Evolutionary conservation across 2,113 vertebrate species (phyloP).

Genomic region (Sylvietta virens): DNA sequence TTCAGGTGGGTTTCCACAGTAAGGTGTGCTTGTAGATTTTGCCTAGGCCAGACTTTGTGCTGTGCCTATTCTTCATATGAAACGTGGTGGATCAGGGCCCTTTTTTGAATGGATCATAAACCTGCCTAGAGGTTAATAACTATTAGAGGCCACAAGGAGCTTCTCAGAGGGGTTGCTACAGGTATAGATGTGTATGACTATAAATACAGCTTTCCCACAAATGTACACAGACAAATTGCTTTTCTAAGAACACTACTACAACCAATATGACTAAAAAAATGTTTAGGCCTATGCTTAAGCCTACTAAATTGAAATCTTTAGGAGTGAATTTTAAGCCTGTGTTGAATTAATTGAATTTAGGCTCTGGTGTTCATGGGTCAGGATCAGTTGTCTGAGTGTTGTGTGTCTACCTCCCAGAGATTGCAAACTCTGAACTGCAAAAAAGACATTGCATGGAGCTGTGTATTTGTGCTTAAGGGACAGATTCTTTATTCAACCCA

Average conservation of each 20-base stretch:
- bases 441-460: background rate
- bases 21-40: background rate
- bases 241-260: background rate
- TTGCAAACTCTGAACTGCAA: background rate
- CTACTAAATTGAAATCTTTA: background rate
- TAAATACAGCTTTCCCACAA: background rate
- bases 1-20: background rate
- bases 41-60: background rate
- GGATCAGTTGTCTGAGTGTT: background rate
- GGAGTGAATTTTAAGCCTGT: background rate
- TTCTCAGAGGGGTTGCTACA: background rate
- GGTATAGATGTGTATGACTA: rapidly evolving
- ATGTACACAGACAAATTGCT: background rate
- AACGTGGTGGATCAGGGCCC: background rate
- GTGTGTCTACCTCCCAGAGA: background rate
- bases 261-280: background rate
- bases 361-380: background rate
- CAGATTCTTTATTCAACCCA: background rate
- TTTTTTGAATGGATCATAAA: background rate
- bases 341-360: background rate
- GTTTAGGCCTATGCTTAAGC: background rate
- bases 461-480: background rate
- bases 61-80: background rate
- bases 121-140: background rate
- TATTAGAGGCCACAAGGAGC: background rate